Base-by-base conservation (phyloP, 2,797 vertebrate species). In the Parambassis ranga region DNA sequence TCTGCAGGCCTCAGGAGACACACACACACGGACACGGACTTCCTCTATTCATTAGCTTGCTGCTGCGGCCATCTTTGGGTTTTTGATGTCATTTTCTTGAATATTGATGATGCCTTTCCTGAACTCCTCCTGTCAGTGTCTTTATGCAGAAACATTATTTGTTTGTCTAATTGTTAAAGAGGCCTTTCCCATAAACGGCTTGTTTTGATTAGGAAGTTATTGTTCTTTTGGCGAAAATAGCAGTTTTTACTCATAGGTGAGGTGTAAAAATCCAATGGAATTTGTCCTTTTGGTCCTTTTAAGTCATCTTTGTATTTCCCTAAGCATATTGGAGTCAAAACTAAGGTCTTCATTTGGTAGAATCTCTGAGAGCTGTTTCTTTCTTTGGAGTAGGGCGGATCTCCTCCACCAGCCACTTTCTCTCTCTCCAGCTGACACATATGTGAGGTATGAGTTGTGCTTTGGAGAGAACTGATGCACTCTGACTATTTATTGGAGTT, bases 401-500 rank as follows among this genome's bases (percentile, higher is more conserved):
- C 1, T 20, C 15, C 10, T 26, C 41, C 22, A 13, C 13, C 18
- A 10, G n/a, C n/a, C n/a, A n/a, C n/a, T n/a, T n/a, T 14, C 30
- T 32, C 22, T n/a, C 10, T 28, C 16, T 15, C 13, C 11, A 39
- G 10, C 22, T 52, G 53, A 50, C 51, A 43, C 37, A 28, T 13
- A 48, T 42, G 31, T 39, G 47, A 48, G 30, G 7, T 10, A 2
- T 14, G 48, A 49, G 31, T 43, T 55, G 22, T 58, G 16, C 32
- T n/a, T 18, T 47, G 7, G 7, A 31, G 28, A 50, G 15, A 58
- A 60, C 46, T 64, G 37, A 44, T 38, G 23, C 27, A 27, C 14
- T 36, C 28, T 48, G 16, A 61, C 27, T 49, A 23, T 65, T 66
- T 71, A 28, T 20, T 27, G 10, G 36, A 57, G 31, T 64, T 53